Evolutionary conservation across 2,888 invertebrate species (phyloP), one percentile per base, ranked within the genome.

Genomic region (Willowsia nigromaculata): DNA sequence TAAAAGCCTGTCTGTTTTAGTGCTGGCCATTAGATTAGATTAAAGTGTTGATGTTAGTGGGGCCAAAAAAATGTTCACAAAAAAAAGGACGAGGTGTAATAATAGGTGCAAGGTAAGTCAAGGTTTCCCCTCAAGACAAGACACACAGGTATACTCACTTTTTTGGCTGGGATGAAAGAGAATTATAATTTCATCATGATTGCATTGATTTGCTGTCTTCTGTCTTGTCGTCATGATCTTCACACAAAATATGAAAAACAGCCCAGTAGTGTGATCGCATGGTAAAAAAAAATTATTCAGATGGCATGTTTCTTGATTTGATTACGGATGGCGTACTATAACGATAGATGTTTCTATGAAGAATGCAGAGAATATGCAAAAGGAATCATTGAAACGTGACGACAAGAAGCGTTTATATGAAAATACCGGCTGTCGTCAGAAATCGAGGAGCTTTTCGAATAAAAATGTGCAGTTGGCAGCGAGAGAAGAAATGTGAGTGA

Each of bases 301-400:
- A 25, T 43, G 13, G 9, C 5, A 50, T 50, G 50, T 13, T 11
- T 15, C n/a, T 50, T 50, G n/a, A n/a, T n/a, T n/a, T n/a, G n/a
- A n/a, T n/a, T n/a, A n/a, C n/a, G n/a, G n/a, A n/a, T n/a, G n/a
- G n/a, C n/a, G n/a, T n/a, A n/a, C n/a, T n/a, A n/a, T n/a, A n/a
- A n/a, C n/a, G n/a, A n/a, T n/a, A n/a, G n/a, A n/a, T n/a, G n/a
- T n/a, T n/a, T 53, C 30, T 81, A 59, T 81, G 27, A 62, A 81
- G 40, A 40, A 5, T 22, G 18, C 7, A 22, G 15, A 37, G 15
- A 5, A n/a, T 74, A 74, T 85, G 65, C 65, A 86, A 80, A n/a
- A 50, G 40, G 62, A 71, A 62, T 53, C 76, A 85, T 78, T 78
- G 86, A 80, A 86, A 86, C 78, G 86, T 86, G 86, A 86, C 80